phyloP scores from a whole-genome alignment of 2,888 invertebrate genomes.

The Nipponacmea schrenckii region DNA sequence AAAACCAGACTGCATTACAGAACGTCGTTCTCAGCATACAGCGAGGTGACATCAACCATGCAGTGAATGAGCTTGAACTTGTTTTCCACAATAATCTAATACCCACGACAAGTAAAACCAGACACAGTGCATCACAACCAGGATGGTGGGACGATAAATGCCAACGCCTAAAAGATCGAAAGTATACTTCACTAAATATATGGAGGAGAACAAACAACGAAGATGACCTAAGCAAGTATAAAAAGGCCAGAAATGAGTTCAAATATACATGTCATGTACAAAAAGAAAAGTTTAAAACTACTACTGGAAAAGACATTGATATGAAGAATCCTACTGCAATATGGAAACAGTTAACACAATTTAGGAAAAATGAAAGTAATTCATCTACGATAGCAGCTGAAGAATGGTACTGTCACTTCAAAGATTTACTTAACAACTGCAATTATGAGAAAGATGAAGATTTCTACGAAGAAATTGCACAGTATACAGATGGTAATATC shows the following conservation, averaged over 20 bases:
- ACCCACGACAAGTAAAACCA: too few species aligned
- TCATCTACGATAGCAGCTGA: not conserved
- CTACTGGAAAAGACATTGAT: not conserved
- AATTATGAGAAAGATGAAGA: not conserved
- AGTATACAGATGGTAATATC: not conserved
- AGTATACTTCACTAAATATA: not conserved
- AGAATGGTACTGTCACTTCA: too few species aligned
- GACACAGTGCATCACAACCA: not conserved
- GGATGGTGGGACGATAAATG: not conserved
- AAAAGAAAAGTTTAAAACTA: not conserved
- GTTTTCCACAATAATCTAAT: too few species aligned
- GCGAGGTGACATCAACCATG: too few species aligned
- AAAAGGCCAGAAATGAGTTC: not conserved
- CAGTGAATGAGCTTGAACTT: too few species aligned
- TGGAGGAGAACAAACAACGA: not conserved
- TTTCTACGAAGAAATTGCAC: not conserved
- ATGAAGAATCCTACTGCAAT: not conserved
- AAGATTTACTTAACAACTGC: not conserved
- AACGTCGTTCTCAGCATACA: too few species aligned
- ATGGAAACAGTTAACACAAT: not conserved
- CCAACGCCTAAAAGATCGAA: not conserved
- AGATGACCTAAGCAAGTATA: not conserved
- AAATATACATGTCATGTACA: not conserved
- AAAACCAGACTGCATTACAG: too few species aligned
- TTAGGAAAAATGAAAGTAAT: not conserved